Conservation (phyloP, 2,113 vertebrate genomes). For the Crotalus horridus region DNA sequence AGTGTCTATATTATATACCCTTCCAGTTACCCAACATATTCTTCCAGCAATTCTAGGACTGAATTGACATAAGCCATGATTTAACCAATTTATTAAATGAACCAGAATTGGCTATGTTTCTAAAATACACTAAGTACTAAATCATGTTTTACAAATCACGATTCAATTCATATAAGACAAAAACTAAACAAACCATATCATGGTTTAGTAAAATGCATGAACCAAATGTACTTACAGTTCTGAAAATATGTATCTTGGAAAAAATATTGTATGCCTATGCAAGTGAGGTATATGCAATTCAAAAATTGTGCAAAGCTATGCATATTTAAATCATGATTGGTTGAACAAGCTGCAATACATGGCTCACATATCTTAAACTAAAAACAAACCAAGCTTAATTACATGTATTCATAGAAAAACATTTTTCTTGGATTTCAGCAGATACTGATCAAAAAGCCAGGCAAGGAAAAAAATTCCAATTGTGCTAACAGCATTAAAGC, state of each 20-base stretch:
- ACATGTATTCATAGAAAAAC: not conserved
- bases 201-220: not conserved
- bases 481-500: not conserved
- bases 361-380: not conserved
- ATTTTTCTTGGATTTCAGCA: not conserved
- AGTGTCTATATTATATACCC: not conserved
- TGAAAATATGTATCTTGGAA: not conserved
- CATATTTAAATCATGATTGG: not conserved
- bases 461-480: not conserved
- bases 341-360: not conserved
- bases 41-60: not conserved
- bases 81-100: not conserved
- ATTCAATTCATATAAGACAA: not conserved
- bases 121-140: not conserved
- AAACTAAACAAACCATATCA: not conserved
- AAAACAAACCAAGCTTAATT: not conserved
- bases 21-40: not conserved
- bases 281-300: not conserved
- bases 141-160: not conserved
- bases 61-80: not conserved
- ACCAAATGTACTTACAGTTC: not conserved
- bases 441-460: not conserved
- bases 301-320: not conserved
- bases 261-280: not conserved
- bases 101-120: not conserved